These are phyloP conservation scores for Syrphus vitripennis DNA, from an alignment of 2,888 invertebrate species.

Conservation along the genomic window DNA sequence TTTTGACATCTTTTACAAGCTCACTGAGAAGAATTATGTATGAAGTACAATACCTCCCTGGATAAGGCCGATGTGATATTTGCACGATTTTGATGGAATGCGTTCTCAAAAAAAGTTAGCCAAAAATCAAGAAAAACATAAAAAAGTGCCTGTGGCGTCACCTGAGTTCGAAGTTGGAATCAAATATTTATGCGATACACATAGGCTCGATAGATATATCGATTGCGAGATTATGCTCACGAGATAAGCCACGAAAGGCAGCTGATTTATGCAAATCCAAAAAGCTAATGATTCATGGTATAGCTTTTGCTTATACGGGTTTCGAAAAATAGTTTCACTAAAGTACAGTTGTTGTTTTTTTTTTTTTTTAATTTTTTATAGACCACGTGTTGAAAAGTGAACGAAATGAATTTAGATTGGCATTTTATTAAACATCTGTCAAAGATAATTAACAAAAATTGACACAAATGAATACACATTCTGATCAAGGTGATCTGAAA, in stretches of 20 bases:
- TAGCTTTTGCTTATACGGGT: not conserved
- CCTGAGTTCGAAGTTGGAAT: not conserved
- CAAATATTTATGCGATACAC: not conserved
- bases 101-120: not conserved
- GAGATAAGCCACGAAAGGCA: constrained; percentile 15
- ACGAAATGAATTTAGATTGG: constrained; percentile 4
- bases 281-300: not conserved
- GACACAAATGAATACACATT: constrained; percentile 11
- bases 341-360: too few species aligned
- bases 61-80: not conserved
- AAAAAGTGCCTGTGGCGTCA: not conserved
- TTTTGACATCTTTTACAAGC: constrained; percentile 15
- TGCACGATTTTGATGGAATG: constrained; percentile 15
- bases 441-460: not conserved
- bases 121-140: not conserved
- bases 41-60: not conserved
- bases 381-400: constrained; percentile 21
- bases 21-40: not conserved
- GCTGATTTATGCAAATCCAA: constrained; percentile 37
- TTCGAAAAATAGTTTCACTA: not conserved
- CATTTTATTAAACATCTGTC: constrained; percentile 33
- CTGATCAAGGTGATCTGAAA: constrained; percentile 4
- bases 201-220: not conserved
- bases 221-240: constrained; percentile 11
- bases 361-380: not conserved